These are phyloP conservation scores for Mellilla xanthometata DNA, from an alignment of 2,888 invertebrate genomes.

Conservation along the genomic window DNA sequence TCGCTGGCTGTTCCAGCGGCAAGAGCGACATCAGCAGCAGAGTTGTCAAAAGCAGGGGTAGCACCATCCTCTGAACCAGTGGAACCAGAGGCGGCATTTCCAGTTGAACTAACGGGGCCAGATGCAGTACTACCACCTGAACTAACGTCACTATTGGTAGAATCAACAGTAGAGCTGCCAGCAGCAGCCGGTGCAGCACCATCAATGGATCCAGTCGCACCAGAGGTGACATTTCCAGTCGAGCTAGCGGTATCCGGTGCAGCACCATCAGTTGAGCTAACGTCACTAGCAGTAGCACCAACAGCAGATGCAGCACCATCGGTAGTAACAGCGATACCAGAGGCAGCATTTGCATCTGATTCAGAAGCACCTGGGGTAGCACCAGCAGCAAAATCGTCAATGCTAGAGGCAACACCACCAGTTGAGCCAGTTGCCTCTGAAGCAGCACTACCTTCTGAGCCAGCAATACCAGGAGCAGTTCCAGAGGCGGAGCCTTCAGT, in stretches of 20 bases:
- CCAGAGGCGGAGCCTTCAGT: neutral
- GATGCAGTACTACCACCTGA: neutral
- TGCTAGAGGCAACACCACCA: neutral
- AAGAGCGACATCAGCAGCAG: neutral
- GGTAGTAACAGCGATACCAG: neutral
- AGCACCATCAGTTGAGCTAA: neutral
- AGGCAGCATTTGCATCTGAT: neutral
- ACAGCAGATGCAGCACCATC: neutral
- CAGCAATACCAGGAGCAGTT: slow-evolving; percentile 3
- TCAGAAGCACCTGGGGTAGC: neutral
- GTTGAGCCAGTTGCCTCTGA: slow-evolving; percentile 1
- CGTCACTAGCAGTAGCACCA: neutral
- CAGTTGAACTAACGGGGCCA: neutral
- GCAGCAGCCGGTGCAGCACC: neutral
- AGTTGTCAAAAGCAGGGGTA: neutral
- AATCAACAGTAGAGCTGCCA: neutral
- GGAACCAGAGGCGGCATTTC: neutral
- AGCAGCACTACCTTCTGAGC: neutral
- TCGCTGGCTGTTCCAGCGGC: neutral
- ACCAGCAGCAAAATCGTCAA: neutral
- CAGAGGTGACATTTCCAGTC: neutral
- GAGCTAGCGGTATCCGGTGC: neutral
- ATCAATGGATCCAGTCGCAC: no score
- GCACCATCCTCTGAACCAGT: neutral
- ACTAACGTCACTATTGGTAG: neutral